Percentiles rank a stretch among this genome's conserved stretches.
These are phyloP conservation scores for Microctonus hyperodae DNA, from an alignment of 2,888 invertebrate species.

Conservation along the genomic window DNA sequence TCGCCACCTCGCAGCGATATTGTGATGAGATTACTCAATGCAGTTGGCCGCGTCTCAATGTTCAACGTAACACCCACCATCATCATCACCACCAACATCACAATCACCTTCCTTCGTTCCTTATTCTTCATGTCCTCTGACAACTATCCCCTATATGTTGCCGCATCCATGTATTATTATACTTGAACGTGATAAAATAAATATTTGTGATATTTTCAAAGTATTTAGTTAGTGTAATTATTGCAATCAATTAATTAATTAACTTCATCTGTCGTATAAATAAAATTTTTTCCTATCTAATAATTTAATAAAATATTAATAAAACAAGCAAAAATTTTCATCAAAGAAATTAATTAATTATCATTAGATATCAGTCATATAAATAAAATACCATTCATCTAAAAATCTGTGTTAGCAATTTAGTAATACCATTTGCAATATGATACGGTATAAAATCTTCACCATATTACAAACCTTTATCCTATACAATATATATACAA, in stretches of 20 bases:
- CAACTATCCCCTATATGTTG: slow-evolving; percentile 2
- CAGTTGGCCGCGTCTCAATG: slow-evolving; percentile 73
- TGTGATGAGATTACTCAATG: slow-evolving; percentile 76
- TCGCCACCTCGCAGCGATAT: slow-evolving; percentile 62
- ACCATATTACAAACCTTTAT: background rate
- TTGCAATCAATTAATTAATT: too few relatives aligned
- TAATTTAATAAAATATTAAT: too few relatives aligned
- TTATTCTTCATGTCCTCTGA: slow-evolving; percentile 14
- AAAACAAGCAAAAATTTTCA: slow-evolving; percentile 2
- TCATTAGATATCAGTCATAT: too few relatives aligned
- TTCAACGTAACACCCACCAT: slow-evolving; percentile 43
- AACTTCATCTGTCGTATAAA: too few relatives aligned
- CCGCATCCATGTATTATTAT: too few relatives aligned
- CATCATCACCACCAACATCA: slow-evolving; percentile 12
- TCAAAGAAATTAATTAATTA: too few relatives aligned
- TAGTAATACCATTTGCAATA: background rate
- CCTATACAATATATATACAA: slow-evolving; percentile 30
- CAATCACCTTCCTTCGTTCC: slow-evolving; percentile 26
- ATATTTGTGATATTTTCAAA: too few relatives aligned
- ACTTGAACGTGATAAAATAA: too few relatives aligned
- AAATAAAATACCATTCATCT: background rate
- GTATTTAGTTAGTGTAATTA: too few relatives aligned
- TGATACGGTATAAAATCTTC: slow-evolving; percentile 5
- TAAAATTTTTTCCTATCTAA: too few relatives aligned
- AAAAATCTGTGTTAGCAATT: background rate